Base-by-base conservation (phyloP, 2,797 vertebrate genomes). In the Lagocephalus sceleratus region DNA sequence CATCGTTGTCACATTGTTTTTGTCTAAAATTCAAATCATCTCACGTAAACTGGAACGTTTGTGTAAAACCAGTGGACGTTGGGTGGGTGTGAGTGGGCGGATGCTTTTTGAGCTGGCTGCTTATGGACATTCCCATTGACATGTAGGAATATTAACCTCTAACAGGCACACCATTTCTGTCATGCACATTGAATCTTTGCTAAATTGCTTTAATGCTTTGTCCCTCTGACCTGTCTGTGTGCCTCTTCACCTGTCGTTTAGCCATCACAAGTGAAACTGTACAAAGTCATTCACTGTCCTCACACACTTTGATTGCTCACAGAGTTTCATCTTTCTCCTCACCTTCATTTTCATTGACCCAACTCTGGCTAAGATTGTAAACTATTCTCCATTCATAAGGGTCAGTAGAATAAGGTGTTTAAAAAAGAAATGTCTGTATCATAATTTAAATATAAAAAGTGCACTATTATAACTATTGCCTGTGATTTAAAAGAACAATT, bases 391-490 rank as follows among this genome's bases (percentile, higher is more conserved):
- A 87, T 88, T 81, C 86, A 85, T 87, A 87, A 85, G 80, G 85
- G 87, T 90, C 86, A 88, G 85, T 86, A 90, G 85, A 90, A 85
- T 83, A 89, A 88, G 85, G 84, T 90, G 88, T 89, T 87, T 75
- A 76, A 89, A 90, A 86, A 87, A 72, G 77, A 90, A 87, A 89
- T 87, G 88, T 91, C 90, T 90, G 88, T 91, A 90, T 88, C 80
- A 90, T 90, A 88, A 88, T 90, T 90, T 90, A 90, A 90, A 88
- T 89, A 90, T 90, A 87, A 90, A 88, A 89, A 90, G 88, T 90
- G 90, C 90, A 90, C 89, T 90, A 90, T 89, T 89, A 90, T 89
- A 88, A 88, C 88, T 90, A 89, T 89, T 91, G 90, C 89, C 88
- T 91, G 90, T 91, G 90, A 90, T 87, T 44, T 74, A 86, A 88